A percentile compares a stretch with the other conserved stretches of the same genome.
These are phyloP conservation scores for Naso thynnoides DNA, from an alignment of 2,797 vertebrate species.

Conservation along the genomic window DNA sequence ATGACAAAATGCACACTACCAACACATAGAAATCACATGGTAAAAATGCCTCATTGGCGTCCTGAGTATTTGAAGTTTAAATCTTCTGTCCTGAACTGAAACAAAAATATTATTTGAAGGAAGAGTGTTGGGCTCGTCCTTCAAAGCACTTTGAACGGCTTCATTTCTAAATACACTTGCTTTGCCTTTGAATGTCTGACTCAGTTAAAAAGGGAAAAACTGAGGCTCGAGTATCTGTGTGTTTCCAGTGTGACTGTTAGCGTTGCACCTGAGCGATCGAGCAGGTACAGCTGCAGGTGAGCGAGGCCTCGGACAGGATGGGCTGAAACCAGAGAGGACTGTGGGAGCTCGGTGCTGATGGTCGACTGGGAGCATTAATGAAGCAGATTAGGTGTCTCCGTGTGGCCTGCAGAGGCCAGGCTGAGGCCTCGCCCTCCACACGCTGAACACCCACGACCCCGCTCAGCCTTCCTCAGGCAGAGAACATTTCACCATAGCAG, in stretches of 20 bases:
- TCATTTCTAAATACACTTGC: no score
- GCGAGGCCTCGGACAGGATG: slow-evolving; percentile 46
- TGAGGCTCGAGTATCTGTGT: neutral
- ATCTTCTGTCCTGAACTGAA: no score
- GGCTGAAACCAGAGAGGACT: slow-evolving; percentile 78
- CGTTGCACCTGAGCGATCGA: slow-evolving; percentile 34
- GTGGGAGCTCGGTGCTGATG: slow-evolving; percentile 73
- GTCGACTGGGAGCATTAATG: slow-evolving; percentile 83
- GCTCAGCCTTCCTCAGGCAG: neutral
- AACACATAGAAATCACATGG: no score
- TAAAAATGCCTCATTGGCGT: no score
- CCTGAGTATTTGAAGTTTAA: no score
- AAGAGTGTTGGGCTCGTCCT: no score
- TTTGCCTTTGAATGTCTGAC: neutral
- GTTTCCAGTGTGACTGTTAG: slow-evolving; percentile 31
- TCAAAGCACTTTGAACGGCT: no score
- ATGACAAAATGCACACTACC: no score
- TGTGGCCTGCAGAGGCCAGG: slow-evolving; percentile 34
- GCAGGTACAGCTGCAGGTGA: slow-evolving; percentile 67
- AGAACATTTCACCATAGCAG: neutral
- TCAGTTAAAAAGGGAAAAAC: neutral
- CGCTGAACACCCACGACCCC: neutral
- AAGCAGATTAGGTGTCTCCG: slow-evolving; percentile 82
- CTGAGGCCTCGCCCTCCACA: slow-evolving; percentile 12
- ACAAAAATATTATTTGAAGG: no score